A percentile compares a stretch with the other conserved stretches of the same genome.
phyloP scores from a whole-genome alignment of 2,888 invertebrate species.

The Metalampra italica region DNA sequence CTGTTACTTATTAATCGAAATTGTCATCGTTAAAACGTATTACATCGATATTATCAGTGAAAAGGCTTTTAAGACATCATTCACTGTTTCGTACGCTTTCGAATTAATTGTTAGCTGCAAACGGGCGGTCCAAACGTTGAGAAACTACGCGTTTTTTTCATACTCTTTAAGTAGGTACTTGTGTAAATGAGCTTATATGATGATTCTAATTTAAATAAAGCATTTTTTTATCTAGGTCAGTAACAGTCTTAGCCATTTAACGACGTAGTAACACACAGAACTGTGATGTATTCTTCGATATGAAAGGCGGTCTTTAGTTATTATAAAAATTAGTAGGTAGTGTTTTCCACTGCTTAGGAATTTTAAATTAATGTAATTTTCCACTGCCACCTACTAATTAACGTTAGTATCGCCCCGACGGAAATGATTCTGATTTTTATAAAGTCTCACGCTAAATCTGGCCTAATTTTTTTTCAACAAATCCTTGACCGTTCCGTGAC shows the following conservation, averaged over 20 bases:
- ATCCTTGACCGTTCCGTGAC: background rate
- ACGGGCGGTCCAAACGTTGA: conserved; percentile 9
- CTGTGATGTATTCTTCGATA: background rate
- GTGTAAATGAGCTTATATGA: too few relatives aligned
- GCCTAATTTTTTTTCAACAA: background rate
- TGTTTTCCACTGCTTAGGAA: too few relatives aligned
- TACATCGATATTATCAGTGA: conserved; percentile 30
- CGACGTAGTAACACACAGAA: too few relatives aligned
- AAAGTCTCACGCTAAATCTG: background rate
- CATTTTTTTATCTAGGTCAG: too few relatives aligned
- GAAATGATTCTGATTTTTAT: background rate
- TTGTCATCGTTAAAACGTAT: conserved; percentile 13
- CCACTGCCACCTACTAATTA: too few relatives aligned
- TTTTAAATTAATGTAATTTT: too few relatives aligned
- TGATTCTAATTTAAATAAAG: too few relatives aligned
- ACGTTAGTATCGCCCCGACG: background rate
- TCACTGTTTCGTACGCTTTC: conserved; percentile 24
- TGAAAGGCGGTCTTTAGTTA: background rate
- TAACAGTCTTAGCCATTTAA: too few relatives aligned
- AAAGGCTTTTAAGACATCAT: conserved; percentile 32
- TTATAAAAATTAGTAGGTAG: background rate
- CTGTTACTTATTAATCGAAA: background rate
- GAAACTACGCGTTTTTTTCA: background rate
- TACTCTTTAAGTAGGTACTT: background rate
- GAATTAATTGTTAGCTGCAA: conserved; percentile 13